These are phyloP conservation scores for Holcopasites calliopsidis DNA, from an alignment of 1,140 invertebrate genomes.

Conservation along the genomic window DNA sequence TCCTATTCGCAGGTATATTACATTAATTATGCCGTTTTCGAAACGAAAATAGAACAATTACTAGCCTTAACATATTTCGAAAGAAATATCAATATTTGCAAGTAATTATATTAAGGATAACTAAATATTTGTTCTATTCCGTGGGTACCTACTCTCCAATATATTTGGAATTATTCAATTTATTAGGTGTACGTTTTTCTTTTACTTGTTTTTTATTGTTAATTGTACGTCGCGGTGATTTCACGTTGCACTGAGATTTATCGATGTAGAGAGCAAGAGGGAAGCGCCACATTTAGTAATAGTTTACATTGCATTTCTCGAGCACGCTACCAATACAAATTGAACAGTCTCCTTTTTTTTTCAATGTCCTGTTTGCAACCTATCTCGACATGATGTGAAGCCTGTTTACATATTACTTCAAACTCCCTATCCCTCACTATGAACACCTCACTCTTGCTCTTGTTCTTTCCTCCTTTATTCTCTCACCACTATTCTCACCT, in stretches of 20 bases:
- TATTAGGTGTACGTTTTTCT: constrained; percentile 48
- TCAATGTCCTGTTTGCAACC: constrained; percentile 52
- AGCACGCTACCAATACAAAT: constrained; percentile 64
- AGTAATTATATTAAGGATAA: constrained; percentile 32
- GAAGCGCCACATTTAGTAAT: constrained; percentile 58
- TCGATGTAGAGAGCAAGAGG: constrained; percentile 59
- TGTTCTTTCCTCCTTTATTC: constrained; percentile 49
- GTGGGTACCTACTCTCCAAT: constrained; percentile 17
- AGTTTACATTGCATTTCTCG: constrained; percentile 64
- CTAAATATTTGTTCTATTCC: constrained; percentile 24
- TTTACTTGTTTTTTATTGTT: constrained; percentile 15
- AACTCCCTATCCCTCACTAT: constrained; percentile 47
- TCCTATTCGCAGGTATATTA: constrained; percentile 87
- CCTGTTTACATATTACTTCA: constrained; percentile 54
- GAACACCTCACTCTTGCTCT: constrained; percentile 59
- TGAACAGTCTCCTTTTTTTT: constrained; percentile 51
- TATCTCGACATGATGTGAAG: constrained; percentile 54
- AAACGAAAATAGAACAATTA: constrained; percentile 21
- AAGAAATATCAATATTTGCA: constrained; percentile 22
- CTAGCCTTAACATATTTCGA: not conserved
- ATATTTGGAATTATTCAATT: constrained; percentile 30
- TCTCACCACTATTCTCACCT: constrained; percentile 48
- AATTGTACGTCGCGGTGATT: constrained; percentile 40
- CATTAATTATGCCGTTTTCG: not conserved
- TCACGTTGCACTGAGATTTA: constrained; percentile 57